These are phyloP conservation scores for Rhadina sibilatrix DNA, from an alignment of 2,113 vertebrate species.

Conservation along the genomic window DNA sequence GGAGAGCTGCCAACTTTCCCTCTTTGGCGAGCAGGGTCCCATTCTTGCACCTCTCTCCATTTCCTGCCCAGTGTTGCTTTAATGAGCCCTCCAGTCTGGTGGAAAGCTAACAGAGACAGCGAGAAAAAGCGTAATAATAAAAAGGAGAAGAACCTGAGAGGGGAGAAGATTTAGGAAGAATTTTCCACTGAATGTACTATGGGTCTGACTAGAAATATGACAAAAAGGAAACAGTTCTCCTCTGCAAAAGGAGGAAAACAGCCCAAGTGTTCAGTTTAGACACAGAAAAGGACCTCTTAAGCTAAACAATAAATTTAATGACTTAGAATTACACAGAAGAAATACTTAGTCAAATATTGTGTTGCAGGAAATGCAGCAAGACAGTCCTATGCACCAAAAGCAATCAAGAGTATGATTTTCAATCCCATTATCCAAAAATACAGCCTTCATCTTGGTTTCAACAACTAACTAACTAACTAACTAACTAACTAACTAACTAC, in stretches of 20 bases:
- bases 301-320: not conserved
- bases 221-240: not conserved
- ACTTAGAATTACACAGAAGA: not conserved
- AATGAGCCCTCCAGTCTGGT: constrained; percentile 26
- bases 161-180: constrained; percentile 5
- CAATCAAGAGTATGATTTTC: not conserved
- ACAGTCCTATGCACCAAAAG: not conserved
- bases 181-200: not conserved
- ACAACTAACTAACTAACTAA: not conserved
- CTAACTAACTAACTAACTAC: too few species aligned
- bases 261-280: not conserved
- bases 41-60: constrained; percentile 9
- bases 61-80: constrained; percentile 7
- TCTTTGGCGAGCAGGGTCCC: not conserved
- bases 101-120: not conserved
- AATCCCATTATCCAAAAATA: not conserved
- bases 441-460: not conserved
- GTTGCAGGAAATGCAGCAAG: not conserved
- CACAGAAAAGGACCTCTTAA: not conserved
- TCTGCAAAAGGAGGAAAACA: not conserved
- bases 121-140: not conserved
- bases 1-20: constrained; percentile 10
- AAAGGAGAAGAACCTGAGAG: not conserved
- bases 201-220: not conserved
- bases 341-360: not conserved